These are phyloP conservation scores for Nymphicus hollandicus DNA, from an alignment of 2,113 vertebrate genomes.

Conservation along the genomic window DNA sequence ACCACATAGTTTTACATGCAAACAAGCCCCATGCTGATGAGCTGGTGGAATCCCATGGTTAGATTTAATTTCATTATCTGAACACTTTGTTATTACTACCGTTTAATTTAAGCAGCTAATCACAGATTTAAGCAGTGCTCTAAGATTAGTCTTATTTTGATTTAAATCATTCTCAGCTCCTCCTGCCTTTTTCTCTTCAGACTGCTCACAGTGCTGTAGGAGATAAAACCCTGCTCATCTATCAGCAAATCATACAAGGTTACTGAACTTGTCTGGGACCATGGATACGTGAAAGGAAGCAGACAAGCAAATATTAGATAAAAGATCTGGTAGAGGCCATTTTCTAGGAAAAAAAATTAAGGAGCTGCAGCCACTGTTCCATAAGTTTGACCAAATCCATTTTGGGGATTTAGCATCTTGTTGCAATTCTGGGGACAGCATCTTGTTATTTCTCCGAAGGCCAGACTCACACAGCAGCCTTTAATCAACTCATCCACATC, in stretches of 20 bases:
- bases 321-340: not conserved
- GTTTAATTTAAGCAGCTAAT: slow-evolving; percentile 39
- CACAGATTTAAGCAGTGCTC: not conserved
- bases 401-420: too few relatives aligned
- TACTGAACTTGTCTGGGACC: not conserved
- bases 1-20: not conserved
- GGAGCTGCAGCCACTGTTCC: not conserved
- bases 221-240: not conserved
- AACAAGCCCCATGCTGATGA: not conserved
- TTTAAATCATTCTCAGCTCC: not conserved
- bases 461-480: not conserved
- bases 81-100: not conserved
- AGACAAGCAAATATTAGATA: not conserved
- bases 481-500: slow-evolving; percentile 10
- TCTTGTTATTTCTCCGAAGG: not conserved
- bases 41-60: not conserved
- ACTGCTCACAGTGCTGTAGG: not conserved
- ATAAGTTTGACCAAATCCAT: not conserved
- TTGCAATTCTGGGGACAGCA: not conserved
- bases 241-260: not conserved
- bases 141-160: not conserved
- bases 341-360: not conserved
- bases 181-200: not conserved
- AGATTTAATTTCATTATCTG: slow-evolving; percentile 13
- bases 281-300: not conserved